A percentile compares a stretch with the other conserved stretches of the same genome.
Evolutionary conservation across 1,140 invertebrate genomes (phyloP).

Genomic region (Antheraea mylitta): DNA sequence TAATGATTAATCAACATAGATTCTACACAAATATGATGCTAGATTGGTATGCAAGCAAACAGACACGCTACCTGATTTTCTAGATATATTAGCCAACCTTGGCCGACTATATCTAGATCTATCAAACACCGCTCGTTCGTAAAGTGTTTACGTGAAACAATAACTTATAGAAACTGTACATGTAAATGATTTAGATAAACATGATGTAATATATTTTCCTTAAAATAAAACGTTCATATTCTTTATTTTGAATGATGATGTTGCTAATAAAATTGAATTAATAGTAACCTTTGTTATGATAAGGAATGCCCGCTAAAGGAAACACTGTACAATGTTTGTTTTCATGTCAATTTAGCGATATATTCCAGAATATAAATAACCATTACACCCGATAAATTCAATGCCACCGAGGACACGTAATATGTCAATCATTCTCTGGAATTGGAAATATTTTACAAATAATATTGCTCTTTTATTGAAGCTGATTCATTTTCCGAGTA

Average conservation of each 20-base stretch:
- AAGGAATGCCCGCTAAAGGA: neutral
- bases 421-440: neutral
- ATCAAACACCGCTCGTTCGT: constrained; percentile 28
- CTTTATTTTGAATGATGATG: neutral
- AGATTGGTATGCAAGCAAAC: neutral
- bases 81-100: constrained; percentile 39
- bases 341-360: neutral
- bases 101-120: constrained; percentile 53
- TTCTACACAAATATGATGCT: neutral
- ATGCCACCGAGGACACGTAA: neutral
- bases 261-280: neutral
- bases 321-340: neutral
- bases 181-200: constrained; percentile 7
- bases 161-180: constrained; percentile 32
- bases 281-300: neutral
- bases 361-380: neutral
- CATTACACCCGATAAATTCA: neutral
- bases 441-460: constrained; percentile 1
- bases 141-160: constrained; percentile 56
- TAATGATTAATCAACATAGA: neutral
- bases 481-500: neutral
- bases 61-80: neutral
- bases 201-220: constrained; percentile 12
- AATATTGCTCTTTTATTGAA: neutral
- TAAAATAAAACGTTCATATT: neutral